Conservation (phyloP, 1,140 invertebrate species). For the Achroia grisella region DNA sequence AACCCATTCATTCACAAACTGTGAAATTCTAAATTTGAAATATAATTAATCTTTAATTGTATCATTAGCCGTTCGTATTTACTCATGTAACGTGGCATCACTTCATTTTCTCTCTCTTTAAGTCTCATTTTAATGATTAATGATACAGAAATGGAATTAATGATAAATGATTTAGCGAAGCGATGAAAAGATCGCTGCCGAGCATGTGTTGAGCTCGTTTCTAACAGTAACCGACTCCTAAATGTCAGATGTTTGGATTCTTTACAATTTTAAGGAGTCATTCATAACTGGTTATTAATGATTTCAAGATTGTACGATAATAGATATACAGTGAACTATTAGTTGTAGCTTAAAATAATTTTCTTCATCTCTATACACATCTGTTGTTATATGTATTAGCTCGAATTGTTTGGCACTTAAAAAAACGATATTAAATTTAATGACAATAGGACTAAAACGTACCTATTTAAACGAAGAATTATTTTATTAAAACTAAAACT, state of each 20-base stretch:
- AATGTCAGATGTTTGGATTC: constrained; percentile 48
- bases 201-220: constrained; percentile 40
- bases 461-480: no score
- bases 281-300: constrained; percentile 56
- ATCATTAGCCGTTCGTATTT: constrained; percentile 63
- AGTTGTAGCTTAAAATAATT: constrained; percentile 9
- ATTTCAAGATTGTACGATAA: constrained; percentile 33
- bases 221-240: constrained; percentile 22
- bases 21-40: constrained; percentile 48
- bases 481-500: no score
- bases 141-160: constrained; percentile 43
- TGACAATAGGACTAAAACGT: no score
- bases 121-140: constrained; percentile 69
- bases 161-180: constrained; percentile 52
- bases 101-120: constrained; percentile 70
- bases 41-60: constrained; percentile 67
- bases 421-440: no score
- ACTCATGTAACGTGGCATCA: constrained; percentile 51
- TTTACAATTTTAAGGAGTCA: constrained; percentile 57
- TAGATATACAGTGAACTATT: constrained; percentile 20
- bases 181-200: constrained; percentile 51
- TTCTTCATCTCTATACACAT: neutral
- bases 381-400: no score
- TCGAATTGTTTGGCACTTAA: no score
- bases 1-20: constrained; percentile 42